Conservation (phyloP, 2,113 vertebrate genomes). For the Quiscalus mexicanus region DNA sequence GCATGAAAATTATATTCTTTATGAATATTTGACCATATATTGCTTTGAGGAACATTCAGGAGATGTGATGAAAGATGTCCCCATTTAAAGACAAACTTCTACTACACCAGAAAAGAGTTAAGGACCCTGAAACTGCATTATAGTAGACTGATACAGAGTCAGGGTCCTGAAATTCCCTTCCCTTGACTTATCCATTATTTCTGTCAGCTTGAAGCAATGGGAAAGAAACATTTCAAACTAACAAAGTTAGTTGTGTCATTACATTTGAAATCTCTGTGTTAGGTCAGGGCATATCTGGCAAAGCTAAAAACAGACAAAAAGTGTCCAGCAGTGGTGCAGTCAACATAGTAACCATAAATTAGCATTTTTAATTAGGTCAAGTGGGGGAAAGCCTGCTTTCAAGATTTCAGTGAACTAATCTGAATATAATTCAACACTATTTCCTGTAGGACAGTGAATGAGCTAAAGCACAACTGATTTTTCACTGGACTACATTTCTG, state of each 20-base stretch:
- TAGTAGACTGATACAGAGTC: neutral
- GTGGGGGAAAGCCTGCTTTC: neutral
- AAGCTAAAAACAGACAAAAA: neutral
- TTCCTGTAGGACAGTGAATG: neutral
- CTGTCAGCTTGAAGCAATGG: neutral
- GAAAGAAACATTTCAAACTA: neutral
- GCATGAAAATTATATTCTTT: neutral
- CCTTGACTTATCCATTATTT: neutral
- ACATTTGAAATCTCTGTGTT: neutral
- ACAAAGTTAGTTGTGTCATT: neutral
- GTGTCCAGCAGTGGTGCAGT: neutral
- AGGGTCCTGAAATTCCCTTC: neutral
- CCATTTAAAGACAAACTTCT: neutral
- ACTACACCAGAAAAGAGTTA: neutral
- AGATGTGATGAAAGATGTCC: neutral
- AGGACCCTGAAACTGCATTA: neutral
- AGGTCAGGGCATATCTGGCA: neutral
- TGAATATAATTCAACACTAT: neutral
- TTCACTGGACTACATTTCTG: neutral
- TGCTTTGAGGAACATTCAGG: neutral
- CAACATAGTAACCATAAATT: neutral
- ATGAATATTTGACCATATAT: neutral
- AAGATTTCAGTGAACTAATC: neutral
- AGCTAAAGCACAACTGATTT: neutral
- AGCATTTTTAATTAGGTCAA: neutral